Evolutionary conservation across 2,888 invertebrate genomes (phyloP).

Genomic region (Eutolmus rufibarbis): DNA sequence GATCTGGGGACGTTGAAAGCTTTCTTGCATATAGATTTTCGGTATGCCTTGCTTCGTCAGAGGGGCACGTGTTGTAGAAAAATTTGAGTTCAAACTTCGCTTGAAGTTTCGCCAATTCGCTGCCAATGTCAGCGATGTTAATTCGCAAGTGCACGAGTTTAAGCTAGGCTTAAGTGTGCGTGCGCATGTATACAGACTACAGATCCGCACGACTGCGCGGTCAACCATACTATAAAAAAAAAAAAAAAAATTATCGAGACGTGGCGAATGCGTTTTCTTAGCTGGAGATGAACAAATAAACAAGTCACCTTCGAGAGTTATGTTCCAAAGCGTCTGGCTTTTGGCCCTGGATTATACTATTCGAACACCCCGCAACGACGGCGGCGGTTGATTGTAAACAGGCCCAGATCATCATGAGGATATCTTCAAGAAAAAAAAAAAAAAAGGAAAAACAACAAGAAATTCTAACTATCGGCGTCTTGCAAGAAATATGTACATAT

Average conservation of each 20-base stretch:
- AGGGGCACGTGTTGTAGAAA: neutral
- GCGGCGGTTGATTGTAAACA: neutral
- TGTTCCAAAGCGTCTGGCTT: conserved; percentile 16
- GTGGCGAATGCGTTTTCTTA: conserved; percentile 24
- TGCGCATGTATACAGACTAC: neutral
- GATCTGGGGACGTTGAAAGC: neutral
- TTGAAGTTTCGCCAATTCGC: neutral
- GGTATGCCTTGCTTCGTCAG: neutral
- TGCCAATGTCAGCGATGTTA: neutral
- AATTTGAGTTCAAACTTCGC: neutral
- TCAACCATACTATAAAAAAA: neutral
- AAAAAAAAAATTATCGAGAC: neutral
- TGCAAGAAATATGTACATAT: neutral
- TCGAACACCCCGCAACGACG: neutral
- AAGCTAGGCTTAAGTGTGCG: neutral
- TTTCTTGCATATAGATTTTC: neutral
- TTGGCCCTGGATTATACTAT: conserved; percentile 2
- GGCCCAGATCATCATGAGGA: neutral
- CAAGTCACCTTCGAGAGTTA: conserved; percentile 4
- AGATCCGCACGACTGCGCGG: neutral
- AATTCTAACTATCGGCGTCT: neutral
- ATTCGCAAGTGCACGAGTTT: neutral
- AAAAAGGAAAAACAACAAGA: neutral
- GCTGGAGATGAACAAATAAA: conserved; percentile 11
- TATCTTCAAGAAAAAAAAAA: neutral